Evolutionary conservation across 2,888 invertebrate species (phyloP).

Genomic region (Kuschelorhynchus macadamiae): DNA sequence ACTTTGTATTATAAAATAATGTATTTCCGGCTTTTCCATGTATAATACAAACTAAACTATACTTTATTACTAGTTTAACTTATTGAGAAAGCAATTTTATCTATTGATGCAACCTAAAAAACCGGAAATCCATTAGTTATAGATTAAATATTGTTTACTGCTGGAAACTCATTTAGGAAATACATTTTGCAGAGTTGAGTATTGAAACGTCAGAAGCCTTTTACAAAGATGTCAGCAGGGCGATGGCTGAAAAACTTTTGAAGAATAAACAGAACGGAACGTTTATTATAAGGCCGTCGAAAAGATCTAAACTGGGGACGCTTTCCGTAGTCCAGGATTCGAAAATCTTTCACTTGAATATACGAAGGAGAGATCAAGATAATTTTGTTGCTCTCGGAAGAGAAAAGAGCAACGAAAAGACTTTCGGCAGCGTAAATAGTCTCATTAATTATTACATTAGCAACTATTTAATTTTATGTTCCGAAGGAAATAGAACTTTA

Average conservation of each 20-base stretch:
- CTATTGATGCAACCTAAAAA: no score
- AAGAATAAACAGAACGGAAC: constrained; percentile 74
- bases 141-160: not conserved
- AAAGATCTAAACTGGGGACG: constrained; percentile 69
- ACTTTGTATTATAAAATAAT: constrained; percentile 4
- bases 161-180: constrained; percentile 24
- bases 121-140: not conserved
- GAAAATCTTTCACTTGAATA: constrained; percentile 73
- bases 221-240: constrained; percentile 72
- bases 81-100: no score
- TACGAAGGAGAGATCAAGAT: constrained; percentile 71
- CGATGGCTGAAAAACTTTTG: constrained; percentile 71
- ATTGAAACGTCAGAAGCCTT: constrained; percentile 68
- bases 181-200: constrained; percentile 52
- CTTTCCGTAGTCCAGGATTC: constrained; percentile 71
- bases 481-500: constrained; percentile 70
- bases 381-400: constrained; percentile 72
- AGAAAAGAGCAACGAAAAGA: constrained; percentile 71
- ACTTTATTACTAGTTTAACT: no score
- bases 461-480: constrained; percentile 71
- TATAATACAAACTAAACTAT: no score
- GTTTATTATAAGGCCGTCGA: constrained; percentile 73
- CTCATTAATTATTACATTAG: constrained; percentile 73
- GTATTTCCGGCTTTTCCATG: no score
- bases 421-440: constrained; percentile 70